These are phyloP conservation scores for Synergus gifuensis DNA, from an alignment of 2,888 invertebrate species.

Conservation along the genomic window DNA sequence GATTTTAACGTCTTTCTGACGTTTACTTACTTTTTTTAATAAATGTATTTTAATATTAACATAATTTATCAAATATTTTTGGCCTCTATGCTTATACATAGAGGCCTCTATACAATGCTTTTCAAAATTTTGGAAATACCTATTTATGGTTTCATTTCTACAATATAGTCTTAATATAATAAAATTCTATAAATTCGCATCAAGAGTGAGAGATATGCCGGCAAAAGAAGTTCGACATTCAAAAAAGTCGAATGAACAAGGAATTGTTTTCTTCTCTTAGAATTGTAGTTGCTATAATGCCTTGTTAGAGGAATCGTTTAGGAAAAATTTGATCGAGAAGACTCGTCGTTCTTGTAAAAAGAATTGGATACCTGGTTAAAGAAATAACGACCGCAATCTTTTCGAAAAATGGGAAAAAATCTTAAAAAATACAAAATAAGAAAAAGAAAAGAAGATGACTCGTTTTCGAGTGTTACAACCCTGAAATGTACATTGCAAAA, in stretches of 20 bases:
- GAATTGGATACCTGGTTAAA: conserved; percentile 1
- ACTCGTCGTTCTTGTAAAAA: conserved; percentile 23
- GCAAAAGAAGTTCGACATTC: conserved; percentile 1
- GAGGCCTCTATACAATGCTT: not conserved
- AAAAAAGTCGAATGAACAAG: conserved; percentile 31
- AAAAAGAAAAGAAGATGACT: not conserved
- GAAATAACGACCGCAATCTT: not conserved
- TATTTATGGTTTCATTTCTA: not conserved
- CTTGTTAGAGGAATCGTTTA: conserved; percentile 37
- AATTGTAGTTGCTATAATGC: conserved; percentile 40
- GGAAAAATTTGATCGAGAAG: conserved; percentile 20
- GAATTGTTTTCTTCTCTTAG: conserved; percentile 39
- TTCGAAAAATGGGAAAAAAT: conserved; percentile 3
- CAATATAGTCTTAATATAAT: not conserved
- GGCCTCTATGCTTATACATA: no score
- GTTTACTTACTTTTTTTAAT: not conserved
- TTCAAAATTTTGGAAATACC: not conserved
- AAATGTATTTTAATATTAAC: not conserved
- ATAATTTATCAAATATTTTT: not conserved
- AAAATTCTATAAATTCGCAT: not conserved
- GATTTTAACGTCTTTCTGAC: no score
- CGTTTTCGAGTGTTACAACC: conserved; percentile 8
- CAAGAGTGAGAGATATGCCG: not conserved
- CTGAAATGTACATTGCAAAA: conserved; percentile 21
- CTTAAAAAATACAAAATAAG: not conserved